These are phyloP conservation scores for Protonemura montana DNA, from an alignment of 2,888 invertebrate species.

Conservation along the genomic window DNA sequence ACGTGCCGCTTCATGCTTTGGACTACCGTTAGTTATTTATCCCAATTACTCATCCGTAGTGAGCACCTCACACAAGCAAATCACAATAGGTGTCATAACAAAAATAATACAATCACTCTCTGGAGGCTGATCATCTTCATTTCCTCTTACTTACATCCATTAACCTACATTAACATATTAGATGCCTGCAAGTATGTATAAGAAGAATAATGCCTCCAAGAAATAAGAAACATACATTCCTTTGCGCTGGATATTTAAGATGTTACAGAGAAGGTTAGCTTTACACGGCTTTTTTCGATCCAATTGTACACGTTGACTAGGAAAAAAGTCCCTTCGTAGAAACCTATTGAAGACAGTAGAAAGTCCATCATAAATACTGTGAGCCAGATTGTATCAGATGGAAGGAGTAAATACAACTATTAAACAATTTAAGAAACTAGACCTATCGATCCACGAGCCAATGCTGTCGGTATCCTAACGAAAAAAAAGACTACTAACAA, in stretches of 20 bases:
- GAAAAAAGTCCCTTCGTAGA: background rate
- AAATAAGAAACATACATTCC: background rate
- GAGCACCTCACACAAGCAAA: background rate
- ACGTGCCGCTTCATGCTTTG: background rate
- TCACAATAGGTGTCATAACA: background rate
- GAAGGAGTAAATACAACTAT: background rate
- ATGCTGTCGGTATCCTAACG: background rate
- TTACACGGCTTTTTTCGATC: background rate
- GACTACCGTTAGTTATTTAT: background rate
- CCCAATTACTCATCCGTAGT: background rate
- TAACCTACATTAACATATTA: background rate
- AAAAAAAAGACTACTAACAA: background rate
- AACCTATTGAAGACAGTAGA: background rate
- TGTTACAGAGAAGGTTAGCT: background rate
- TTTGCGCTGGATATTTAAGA: background rate
- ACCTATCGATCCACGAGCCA: background rate
- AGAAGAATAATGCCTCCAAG: background rate
- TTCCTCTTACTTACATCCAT: background rate
- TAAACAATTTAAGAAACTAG: background rate
- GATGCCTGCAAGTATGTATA: background rate
- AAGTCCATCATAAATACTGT: background rate
- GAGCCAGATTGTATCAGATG: background rate
- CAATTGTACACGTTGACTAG: background rate
- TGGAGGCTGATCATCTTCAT: background rate
- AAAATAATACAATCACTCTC: background rate